phyloP scores from a whole-genome alignment of 2,797 vertebrate genomes.

The Glyptemys insculpta region DNA sequence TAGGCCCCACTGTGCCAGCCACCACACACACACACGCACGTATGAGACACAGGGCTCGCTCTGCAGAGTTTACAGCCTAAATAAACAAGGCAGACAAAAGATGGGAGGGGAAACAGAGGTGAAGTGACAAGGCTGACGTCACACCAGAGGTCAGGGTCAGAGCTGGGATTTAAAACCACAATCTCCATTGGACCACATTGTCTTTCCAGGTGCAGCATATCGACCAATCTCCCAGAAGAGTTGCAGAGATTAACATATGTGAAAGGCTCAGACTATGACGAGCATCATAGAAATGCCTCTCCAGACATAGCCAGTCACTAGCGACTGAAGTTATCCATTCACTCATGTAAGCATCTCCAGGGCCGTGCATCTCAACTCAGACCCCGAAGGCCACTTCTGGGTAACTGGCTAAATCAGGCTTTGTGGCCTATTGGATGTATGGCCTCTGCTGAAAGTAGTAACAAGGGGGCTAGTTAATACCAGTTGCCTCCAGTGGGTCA shows the following conservation, averaged over 20 bases:
- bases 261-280: background rate
- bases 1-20: background rate
- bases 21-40: background rate
- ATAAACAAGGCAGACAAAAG: background rate
- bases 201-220: background rate
- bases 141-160: fast-evolving
- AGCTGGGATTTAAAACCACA: background rate
- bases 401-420: background rate
- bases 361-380: background rate
- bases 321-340: no score
- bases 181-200: no score
- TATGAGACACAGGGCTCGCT: background rate
- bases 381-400: background rate
- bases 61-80: background rate
- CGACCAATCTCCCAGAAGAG: background rate
- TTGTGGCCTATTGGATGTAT: background rate
- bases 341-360: background rate
- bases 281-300: background rate
- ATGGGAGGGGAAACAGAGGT: background rate
- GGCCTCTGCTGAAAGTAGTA: background rate
- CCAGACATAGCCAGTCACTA: background rate
- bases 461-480: background rate
- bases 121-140: background rate
- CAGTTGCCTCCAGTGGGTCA: background rate
- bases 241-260: background rate